Percentiles rank a stretch among this genome's conserved stretches.
Evolutionary conservation across 1,140 invertebrate genomes (phyloP).

Genomic region (Spodoptera litura): DNA sequence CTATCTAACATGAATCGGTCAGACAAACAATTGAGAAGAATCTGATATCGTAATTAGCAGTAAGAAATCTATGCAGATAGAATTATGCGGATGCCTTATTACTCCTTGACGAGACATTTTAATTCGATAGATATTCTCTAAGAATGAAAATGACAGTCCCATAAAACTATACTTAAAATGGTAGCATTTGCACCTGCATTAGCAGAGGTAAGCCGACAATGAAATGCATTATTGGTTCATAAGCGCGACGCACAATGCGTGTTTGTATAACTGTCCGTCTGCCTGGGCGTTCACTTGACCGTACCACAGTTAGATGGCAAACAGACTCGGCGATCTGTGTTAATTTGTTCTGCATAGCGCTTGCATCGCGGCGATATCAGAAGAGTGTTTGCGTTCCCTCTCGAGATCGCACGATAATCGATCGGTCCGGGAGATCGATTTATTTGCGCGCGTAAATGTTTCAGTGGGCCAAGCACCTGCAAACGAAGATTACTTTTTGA

Average conservation of each 20-base stretch:
- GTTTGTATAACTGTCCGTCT: conserved; percentile 79
- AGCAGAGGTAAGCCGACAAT: conserved; percentile 73
- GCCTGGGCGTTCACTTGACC: conserved; percentile 73
- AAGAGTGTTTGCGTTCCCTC: conserved; percentile 55
- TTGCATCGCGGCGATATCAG: conserved; percentile 65
- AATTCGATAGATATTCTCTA: no score
- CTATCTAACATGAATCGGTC: no score
- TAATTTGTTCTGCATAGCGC: conserved; percentile 77
- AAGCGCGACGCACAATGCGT: conserved; percentile 70
- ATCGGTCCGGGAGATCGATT: conserved; percentile 24
- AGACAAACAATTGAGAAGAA: no score
- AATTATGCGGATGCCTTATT: no score
- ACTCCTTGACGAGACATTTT: no score
- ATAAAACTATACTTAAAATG: conserved; percentile 39
- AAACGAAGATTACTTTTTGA: not conserved
- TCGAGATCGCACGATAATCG: conserved; percentile 51
- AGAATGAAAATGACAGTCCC: not conserved
- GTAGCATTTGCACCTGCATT: conserved; percentile 69
- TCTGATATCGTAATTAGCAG: no score
- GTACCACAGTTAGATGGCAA: conserved; percentile 77
- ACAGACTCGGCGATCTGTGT: conserved; percentile 71
- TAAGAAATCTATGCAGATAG: no score
- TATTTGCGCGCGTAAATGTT: conserved; percentile 17
- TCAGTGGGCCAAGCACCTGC: not conserved
- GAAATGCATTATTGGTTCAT: conserved; percentile 77